Conservation (phyloP, 2,888 invertebrate species). For the Petrolisthes manimaculis region DNA sequence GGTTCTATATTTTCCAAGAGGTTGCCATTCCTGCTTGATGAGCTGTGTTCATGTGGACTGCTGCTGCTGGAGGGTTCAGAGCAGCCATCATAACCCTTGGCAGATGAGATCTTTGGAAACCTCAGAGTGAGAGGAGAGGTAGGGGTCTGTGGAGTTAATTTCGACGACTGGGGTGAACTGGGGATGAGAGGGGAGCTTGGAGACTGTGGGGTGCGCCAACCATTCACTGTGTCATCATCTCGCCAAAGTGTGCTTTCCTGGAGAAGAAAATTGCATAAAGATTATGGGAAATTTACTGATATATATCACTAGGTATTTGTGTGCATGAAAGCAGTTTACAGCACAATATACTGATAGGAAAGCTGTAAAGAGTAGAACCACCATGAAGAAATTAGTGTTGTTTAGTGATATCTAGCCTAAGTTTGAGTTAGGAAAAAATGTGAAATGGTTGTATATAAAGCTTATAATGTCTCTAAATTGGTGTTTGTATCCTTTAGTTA, state of each 20-base stretch:
- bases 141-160: background rate
- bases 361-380: too few species aligned
- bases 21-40: background rate
- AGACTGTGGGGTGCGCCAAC: constrained; percentile 45
- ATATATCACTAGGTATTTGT: too few species aligned
- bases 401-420: too few species aligned
- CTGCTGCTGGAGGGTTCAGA: background rate
- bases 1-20: background rate
- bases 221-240: constrained; percentile 33
- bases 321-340: too few species aligned
- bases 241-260: constrained; percentile 39
- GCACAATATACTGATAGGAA: too few species aligned
- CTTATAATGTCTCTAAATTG: too few species aligned
- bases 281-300: too few species aligned
- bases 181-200: constrained; percentile 40
- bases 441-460: too few species aligned
- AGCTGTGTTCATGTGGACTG: too few species aligned
- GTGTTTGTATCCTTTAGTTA: too few species aligned
- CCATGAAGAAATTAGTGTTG: too few species aligned
- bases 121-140: background rate
- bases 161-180: constrained; percentile 19
- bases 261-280: background rate
- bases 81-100: background rate
- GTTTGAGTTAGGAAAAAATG: too few species aligned
- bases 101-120: background rate